Evolutionary conservation across 2,797 vertebrate species (phyloP).

Genomic region (Alectoris magna): DNA sequence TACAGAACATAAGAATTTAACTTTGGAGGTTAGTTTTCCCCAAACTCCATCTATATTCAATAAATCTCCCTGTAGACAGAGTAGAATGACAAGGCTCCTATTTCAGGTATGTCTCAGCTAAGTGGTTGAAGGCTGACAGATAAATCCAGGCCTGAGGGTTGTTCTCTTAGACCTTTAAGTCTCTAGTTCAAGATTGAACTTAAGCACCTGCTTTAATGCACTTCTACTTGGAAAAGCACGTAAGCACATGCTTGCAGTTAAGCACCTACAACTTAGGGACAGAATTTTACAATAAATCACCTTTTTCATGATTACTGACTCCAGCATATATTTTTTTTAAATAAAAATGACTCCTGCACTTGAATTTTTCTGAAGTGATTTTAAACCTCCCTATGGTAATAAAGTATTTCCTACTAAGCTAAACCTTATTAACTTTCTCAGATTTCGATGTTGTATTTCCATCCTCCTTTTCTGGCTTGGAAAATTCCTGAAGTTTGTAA

Average conservation of each 20-base stretch:
- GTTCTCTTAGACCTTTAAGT: neutral
- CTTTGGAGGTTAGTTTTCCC: neutral
- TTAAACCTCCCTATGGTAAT: conserved; percentile 28
- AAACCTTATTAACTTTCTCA: conserved; percentile 36
- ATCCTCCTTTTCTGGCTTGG: neutral
- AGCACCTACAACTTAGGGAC: neutral
- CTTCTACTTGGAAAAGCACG: neutral
- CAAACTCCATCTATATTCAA: neutral
- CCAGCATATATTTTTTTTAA: neutral
- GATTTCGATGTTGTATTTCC: neutral
- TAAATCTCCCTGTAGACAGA: neutral
- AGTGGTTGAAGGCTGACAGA: neutral
- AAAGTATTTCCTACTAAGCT: conserved; percentile 47
- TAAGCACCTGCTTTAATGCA: neutral
- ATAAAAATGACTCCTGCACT: neutral
- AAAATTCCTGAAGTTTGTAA: conserved; percentile 31
- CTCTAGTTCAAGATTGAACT: neutral
- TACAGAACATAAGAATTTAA: conserved; percentile 12
- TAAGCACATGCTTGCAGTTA: conserved; percentile 6
- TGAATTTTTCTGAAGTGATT: conserved; percentile 28
- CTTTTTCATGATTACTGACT: neutral
- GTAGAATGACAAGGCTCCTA: neutral
- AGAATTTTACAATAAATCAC: conserved; percentile 8
- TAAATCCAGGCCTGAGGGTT: neutral
- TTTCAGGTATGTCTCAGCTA: neutral